Conservation (phyloP, 1,140 invertebrate species). For the Antheraea mylitta region DNA sequence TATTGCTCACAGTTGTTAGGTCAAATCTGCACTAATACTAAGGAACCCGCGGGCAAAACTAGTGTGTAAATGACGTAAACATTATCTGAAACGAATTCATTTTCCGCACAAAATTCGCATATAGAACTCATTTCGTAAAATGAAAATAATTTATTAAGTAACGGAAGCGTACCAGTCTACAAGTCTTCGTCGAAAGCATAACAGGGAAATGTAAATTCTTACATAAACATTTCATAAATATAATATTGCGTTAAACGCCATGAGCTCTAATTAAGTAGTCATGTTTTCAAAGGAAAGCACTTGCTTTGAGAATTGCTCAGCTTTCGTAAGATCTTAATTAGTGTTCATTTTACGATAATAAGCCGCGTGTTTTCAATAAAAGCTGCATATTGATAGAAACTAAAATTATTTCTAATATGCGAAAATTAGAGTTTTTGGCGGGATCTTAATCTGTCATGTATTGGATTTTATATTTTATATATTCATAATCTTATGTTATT, state of each 20-base stretch:
- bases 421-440: too few relatives aligned
- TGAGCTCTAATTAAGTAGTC: slow-evolving; percentile 58
- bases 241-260: slow-evolving; percentile 27
- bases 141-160: slow-evolving; percentile 4
- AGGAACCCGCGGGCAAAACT: background rate
- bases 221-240: slow-evolving; percentile 30
- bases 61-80: background rate
- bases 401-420: too few relatives aligned
- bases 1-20: too few relatives aligned
- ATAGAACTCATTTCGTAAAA: background rate
- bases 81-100: background rate
- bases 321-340: slow-evolving; percentile 57
- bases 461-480: too few relatives aligned
- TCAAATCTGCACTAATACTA: too few relatives aligned
- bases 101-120: background rate
- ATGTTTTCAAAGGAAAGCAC: slow-evolving; percentile 56
- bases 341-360: slow-evolving; percentile 70
- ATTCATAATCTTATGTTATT: too few relatives aligned
- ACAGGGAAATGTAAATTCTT: slow-evolving; percentile 22
- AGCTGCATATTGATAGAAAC: slow-evolving; percentile 52
- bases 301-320: slow-evolving; percentile 50
- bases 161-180: background rate
- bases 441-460: too few relatives aligned
- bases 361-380: slow-evolving; percentile 64
- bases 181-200: slow-evolving; percentile 5